Percentiles rank a stretch among this genome's conserved stretches.
Evolutionary conservation across 2,888 invertebrate genomes (phyloP).

Genomic region (Iselma pallidipennis): DNA sequence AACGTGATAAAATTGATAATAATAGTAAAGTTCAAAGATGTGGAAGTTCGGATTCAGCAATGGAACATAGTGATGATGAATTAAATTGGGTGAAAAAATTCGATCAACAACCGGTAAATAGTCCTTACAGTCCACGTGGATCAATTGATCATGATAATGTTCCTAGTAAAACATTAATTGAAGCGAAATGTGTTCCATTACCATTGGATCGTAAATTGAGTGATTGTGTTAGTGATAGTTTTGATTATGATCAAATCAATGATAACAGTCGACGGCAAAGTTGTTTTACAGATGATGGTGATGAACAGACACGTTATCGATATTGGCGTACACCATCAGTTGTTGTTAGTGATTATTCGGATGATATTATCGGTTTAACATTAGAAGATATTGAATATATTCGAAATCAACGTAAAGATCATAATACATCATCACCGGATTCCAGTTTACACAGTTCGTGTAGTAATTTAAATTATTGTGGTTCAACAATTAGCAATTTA

Average conservation of each 20-base stretch:
- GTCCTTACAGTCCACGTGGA: conserved; percentile 50
- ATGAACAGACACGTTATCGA: conserved; percentile 55
- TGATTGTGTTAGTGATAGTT: conserved; percentile 54
- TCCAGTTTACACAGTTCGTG: conserved; percentile 64
- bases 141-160: conserved; percentile 52
- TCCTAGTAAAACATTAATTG: conserved; percentile 60
- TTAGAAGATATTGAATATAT: conserved; percentile 65
- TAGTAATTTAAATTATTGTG: conserved; percentile 63
- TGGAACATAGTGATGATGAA: conserved; percentile 59
- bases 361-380: conserved; percentile 66
- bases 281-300: conserved; percentile 58
- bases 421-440: conserved; percentile 57
- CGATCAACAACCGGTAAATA: conserved; percentile 15
- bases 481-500: conserved; percentile 61
- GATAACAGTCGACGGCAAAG: conserved; percentile 57
- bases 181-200: conserved; percentile 61
- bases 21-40: conserved; percentile 52
- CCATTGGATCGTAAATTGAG: conserved; percentile 57
- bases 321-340: conserved; percentile 84
- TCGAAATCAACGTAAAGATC: conserved; percentile 55
- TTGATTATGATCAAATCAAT: conserved; percentile 29
- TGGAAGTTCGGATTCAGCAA: conserved; percentile 60
- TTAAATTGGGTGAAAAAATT: conserved; percentile 37
- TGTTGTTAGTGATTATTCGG: conserved; percentile 85
- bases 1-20: conserved; percentile 40